Evolutionary conservation across 2,888 invertebrate species (phyloP), one percentile per base, ranked within the genome.

Genomic region (Dorcus hopei): DNA sequence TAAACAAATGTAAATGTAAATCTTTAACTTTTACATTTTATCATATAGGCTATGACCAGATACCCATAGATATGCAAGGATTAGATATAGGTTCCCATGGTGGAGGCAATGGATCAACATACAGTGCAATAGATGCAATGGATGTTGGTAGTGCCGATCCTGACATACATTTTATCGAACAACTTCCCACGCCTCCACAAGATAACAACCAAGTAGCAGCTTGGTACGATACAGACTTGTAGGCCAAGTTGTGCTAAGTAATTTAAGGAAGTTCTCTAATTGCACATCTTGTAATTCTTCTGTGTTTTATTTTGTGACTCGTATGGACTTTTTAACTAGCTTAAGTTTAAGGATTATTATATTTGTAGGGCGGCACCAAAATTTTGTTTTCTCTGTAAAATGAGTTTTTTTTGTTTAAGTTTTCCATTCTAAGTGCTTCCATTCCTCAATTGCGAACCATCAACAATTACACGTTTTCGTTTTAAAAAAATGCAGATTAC

Each of bases 221-320:
- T 72, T 97, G 97, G 97, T 97, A 96, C 81, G 97, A 97, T 81
- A 97, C 96, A 67, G 96, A 97, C 81, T 89, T 97, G 75, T 97
- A 87, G 80, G 67, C 11, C 14, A 43, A 39, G 14, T 19, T 41
- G 11, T 9, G 42, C 11, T 16, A 26, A 39, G 6, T 16, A 19
- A 19, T 19, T 19, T 19, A 33, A 33, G 26, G 26, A 5, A 5
- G 6, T 33, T 7, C 7, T 33, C 26, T 33, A 5, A 33, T 33
- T 33, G 26, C 26, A 33, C 26, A 33, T 33, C 3, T 33, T 33
- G n/a, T 43, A 19, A 43, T 43, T 43, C 3, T 16, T 43, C 14
- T 43, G 16, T 45, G 16, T 45, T 19, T 45, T 23, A 47, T 47
- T 16, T 16, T 9, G 26, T 47, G 19, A 47, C 47, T 11, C 23